Evolutionary conservation across 2,113 vertebrate genomes (phyloP).

Genomic region (Neogale vison): DNA sequence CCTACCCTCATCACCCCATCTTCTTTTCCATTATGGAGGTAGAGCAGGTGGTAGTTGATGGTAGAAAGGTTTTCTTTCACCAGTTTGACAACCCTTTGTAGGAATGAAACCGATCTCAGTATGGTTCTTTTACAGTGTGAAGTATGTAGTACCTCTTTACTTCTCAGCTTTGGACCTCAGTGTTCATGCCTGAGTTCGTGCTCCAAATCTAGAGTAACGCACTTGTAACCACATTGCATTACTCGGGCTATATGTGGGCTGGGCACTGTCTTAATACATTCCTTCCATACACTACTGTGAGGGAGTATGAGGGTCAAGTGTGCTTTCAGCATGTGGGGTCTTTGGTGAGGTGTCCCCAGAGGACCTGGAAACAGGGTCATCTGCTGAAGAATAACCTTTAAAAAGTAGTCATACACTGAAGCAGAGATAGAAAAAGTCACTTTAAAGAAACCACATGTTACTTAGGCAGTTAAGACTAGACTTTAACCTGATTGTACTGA

Average conservation of each 20-base stretch:
- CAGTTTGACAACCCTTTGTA: not conserved
- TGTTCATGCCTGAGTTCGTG: not conserved
- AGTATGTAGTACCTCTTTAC: not conserved
- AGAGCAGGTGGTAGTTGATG: not conserved
- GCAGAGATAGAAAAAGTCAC: not conserved
- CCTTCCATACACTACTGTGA: not conserved
- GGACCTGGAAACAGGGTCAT: not conserved
- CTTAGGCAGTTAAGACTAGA: not conserved
- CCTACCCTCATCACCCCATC: not conserved
- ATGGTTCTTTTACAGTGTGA: not conserved
- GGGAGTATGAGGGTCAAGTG: not conserved
- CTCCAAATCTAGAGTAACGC: not conserved
- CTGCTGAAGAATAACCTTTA: not conserved
- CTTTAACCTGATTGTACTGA: not conserved
- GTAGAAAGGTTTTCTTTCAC: conserved; percentile 2
- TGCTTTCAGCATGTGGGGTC: not conserved
- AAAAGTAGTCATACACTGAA: not conserved
- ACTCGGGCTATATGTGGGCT: not conserved
- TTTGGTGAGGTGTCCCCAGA: not conserved
- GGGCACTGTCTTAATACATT: not conserved
- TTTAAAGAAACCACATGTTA: not conserved
- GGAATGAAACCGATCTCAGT: not conserved
- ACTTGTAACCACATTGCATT: not conserved
- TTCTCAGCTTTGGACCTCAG: not conserved
- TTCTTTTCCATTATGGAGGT: not conserved